Evolutionary conservation across 2,888 invertebrate species (phyloP).

Genomic region (Lamproptera curius): DNA sequence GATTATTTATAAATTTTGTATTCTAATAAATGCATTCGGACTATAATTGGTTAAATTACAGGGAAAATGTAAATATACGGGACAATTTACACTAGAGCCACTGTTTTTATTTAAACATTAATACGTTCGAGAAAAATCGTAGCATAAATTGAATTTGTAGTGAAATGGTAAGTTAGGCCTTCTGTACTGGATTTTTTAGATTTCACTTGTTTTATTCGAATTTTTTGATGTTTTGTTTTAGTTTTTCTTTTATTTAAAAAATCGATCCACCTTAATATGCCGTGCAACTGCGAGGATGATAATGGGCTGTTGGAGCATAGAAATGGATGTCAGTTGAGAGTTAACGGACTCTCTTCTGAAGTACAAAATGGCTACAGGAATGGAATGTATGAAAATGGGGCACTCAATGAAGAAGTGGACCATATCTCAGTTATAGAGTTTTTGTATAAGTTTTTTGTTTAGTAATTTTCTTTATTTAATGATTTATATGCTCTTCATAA

Average conservation of each 20-base stretch:
- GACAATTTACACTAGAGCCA: not conserved
- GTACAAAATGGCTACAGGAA: conserved; percentile 36
- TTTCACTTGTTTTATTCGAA: not conserved
- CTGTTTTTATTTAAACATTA: not conserved
- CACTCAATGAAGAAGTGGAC: conserved; percentile 30
- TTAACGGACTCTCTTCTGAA: conserved; percentile 24
- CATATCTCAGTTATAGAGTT: conserved; percentile 44
- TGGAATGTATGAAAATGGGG: conserved; percentile 42
- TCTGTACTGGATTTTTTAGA: not conserved
- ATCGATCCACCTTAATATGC: conserved; percentile 34
- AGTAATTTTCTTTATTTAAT: too few species aligned
- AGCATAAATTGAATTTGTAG: not conserved
- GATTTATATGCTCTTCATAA: too few species aligned
- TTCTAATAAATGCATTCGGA: too few species aligned
- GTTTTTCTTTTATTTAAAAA: conserved; percentile 9
- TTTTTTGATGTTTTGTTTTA: conserved; percentile 17
- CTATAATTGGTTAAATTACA: not conserved
- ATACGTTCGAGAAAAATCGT: not conserved
- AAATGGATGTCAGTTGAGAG: conserved; percentile 37
- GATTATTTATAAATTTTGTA: too few species aligned
- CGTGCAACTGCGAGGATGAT: conserved; percentile 45
- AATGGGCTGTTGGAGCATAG: conserved; percentile 33
- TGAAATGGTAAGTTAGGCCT: not conserved
- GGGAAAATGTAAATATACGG: not conserved
- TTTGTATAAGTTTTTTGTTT: too few species aligned